Base-by-base conservation (phyloP, 2,113 vertebrate species). In the Himantopus leucocephalus region DNA sequence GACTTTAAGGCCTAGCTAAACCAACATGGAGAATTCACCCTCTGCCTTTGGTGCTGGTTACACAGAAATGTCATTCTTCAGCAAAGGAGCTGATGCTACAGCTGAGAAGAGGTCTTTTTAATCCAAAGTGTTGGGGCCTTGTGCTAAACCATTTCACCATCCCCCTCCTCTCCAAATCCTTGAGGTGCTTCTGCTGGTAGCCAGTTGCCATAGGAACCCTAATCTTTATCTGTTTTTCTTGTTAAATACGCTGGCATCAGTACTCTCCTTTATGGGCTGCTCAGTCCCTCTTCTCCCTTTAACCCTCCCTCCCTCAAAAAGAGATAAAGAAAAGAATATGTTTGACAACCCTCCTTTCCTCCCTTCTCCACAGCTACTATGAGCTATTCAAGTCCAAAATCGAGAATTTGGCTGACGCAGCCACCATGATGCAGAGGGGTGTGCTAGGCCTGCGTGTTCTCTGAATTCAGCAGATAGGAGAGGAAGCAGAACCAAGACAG, bases 201-300 rank as follows among this genome's bases (percentile, higher is more conserved):
- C 80, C 90, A 83, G 97, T 98, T 97, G 97, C 95, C 97, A 98
- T 98, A 96, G 98, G 96, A 97, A 98, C 97, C 68, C 85, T 98
- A 96, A 98, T 98, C 97, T 98, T 98, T 91, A 92, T 98, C 95
- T 96, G 67, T 75, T 95, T 95, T 94, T 39, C 97, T 95, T 94
- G 82, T 93, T 96, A 93, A 98, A 97, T 91, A 93, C 94, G 68
- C 73, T 86, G 79, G 66, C 80, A 96, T 74, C 76, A 70, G 80
- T 96, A 89, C 47, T 96, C 34, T 85, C 50, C 80, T 94, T 86
- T 74, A 34, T 8, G 60, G 71, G 35, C 50, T 80, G 24, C n/a
- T 84, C 66, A 52, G n/a, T 59, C 56, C 71, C 59, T 85, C 56
- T 48, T 70, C 20, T 67, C 55, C n/a, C 11, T 34, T 53, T 63